A percentile compares a stretch with the other conserved stretches of the same genome.
Conservation (phyloP, 2,888 invertebrate species). For the Pristionchus mayeri region DNA sequence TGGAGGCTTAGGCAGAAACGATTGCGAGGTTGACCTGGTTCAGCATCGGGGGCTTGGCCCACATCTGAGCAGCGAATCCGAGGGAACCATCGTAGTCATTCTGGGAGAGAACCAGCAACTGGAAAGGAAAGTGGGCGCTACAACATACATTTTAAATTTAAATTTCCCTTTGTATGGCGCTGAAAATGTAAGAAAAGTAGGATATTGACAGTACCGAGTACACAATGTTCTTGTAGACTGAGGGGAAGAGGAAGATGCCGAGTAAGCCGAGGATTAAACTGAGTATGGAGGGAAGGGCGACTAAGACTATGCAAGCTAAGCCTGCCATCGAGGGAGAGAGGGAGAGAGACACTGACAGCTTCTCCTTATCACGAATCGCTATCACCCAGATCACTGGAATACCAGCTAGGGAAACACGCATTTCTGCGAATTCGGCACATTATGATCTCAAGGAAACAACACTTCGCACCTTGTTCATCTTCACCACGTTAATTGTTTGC, state of each 20-base stretch:
- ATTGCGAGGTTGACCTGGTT: slow-evolving; percentile 2
- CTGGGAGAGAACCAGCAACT: background rate
- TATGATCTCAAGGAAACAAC: too few species aligned
- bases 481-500: too few species aligned
- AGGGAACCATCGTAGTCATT: slow-evolving; percentile 6
- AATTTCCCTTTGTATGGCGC: background rate
- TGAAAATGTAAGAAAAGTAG: background rate
- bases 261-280: background rate
- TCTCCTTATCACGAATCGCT: slow-evolving; percentile 2
- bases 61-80: slow-evolving; percentile 3
- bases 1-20: too few species aligned
- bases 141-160: background rate
- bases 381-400: too few species aligned
- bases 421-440: too few species aligned
- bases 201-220: background rate
- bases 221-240: background rate
- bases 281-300: background rate
- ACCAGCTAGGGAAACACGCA: too few species aligned
- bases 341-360: background rate
- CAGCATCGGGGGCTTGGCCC: slow-evolving; percentile 28
- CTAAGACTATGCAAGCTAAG: background rate
- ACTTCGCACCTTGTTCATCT: too few species aligned
- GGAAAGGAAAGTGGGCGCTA: background rate
- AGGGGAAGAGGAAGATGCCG: slow-evolving; percentile 21
- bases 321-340: background rate